phyloP scores from a whole-genome alignment of 2,888 invertebrate genomes.

The Drosophila limbata region DNA sequence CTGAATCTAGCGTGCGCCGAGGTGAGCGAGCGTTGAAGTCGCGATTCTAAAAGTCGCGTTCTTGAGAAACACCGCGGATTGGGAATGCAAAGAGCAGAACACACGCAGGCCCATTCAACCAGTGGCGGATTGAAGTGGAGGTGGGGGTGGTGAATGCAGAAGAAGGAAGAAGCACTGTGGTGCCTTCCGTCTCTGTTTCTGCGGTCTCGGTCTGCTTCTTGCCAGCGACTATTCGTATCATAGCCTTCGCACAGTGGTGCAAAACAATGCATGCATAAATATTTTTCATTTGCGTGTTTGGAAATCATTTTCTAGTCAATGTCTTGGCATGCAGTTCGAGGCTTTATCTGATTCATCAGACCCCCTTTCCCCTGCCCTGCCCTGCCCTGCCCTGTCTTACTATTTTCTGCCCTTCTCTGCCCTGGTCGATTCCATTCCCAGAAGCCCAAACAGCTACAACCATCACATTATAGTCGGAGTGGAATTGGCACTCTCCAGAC shows the following conservation, averaged over 20 bases:
- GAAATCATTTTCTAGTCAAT: conserved; percentile 84
- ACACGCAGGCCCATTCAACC: conserved; percentile 74
- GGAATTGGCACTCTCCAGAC: conserved; percentile 48
- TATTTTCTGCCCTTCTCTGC: neutral
- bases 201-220: conserved; percentile 80
- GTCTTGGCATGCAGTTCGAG: conserved; percentile 82
- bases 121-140: too few relatives aligned
- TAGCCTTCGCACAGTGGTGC: conserved; percentile 74
- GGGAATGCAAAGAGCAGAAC: conserved; percentile 78
- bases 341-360: conserved; percentile 82
- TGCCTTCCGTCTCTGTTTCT: conserved; percentile 10
- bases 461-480: conserved; percentile 40
- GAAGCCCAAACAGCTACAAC: conserved; percentile 16
- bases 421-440: conserved; percentile 48
- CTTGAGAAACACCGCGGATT: conserved; percentile 67
- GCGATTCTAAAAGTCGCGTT: conserved; percentile 43
- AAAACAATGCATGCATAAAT: conserved; percentile 81
- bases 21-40: conserved; percentile 56
- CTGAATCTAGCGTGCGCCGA: conserved; percentile 55
- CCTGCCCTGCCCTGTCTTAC: neutral
- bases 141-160: too few relatives aligned
- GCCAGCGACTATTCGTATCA: conserved; percentile 35
- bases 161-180: conserved; percentile 9
- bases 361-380: neutral
- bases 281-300: conserved; percentile 82